Evolutionary conservation across 2,113 vertebrate genomes (phyloP).

Genomic region (Oplegnathus fasciatus): DNA sequence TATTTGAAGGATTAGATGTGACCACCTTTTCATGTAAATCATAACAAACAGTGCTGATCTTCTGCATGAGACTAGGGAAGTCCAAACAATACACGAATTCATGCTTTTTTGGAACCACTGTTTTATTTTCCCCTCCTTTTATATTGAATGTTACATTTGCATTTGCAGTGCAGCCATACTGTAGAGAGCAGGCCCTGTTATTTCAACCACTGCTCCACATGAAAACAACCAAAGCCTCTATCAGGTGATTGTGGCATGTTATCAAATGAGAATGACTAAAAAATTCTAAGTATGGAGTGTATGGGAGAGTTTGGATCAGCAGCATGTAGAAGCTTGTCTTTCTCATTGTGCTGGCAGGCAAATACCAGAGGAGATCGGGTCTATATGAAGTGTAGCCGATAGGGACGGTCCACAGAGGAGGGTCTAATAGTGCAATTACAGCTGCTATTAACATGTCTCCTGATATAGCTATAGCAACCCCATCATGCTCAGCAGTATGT

Average conservation of each 20-base stretch:
- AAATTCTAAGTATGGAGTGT: background rate
- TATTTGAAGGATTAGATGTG: background rate
- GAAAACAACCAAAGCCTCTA: conserved; percentile 5
- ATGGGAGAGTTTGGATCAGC: conserved; percentile 15
- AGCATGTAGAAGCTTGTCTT: conserved; percentile 88
- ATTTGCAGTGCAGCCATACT: background rate
- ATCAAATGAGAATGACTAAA: conserved; percentile 9
- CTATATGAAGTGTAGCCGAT: conserved; percentile 29
- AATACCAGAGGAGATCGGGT: conserved; percentile 82
- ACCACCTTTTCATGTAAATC: background rate
- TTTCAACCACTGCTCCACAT: background rate
- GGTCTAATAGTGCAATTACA: background rate
- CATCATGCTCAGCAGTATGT: background rate
- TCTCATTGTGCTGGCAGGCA: conserved; percentile 81
- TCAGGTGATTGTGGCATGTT: background rate
- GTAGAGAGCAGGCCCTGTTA: background rate
- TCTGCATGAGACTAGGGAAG: background rate
- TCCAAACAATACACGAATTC: background rate
- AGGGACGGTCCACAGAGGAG: background rate
- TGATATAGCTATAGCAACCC: background rate
- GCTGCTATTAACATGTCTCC: conserved; percentile 6
- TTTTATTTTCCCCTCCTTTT: background rate
- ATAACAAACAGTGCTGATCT: background rate
- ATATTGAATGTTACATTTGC: too few relatives aligned
- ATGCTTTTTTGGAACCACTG: background rate